Conservation (phyloP, 2,113 vertebrate genomes). For the Machaerirhynchus nigripectus region DNA sequence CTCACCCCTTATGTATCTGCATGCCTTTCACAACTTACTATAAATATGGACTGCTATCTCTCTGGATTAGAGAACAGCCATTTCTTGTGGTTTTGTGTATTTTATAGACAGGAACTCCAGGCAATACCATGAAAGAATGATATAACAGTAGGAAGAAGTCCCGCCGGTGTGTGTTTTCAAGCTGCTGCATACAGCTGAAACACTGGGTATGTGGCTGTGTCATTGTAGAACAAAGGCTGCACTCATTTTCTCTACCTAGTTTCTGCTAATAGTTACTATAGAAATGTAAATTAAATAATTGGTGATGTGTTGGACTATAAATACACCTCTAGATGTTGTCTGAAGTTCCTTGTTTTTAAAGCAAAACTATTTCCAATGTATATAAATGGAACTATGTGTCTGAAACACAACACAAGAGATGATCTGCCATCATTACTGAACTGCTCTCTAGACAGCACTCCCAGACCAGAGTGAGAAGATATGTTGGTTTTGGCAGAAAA, state of each 20-base stretch:
- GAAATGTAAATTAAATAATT: constrained; percentile 47
- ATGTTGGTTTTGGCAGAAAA: not conserved
- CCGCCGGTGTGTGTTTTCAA: not conserved
- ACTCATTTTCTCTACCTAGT: not conserved
- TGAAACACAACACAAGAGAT: not conserved
- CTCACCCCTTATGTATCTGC: not conserved
- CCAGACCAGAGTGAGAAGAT: not conserved
- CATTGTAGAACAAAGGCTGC: not conserved
- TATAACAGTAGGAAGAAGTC: not conserved
- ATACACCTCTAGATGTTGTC: not conserved
- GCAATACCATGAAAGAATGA: not conserved
- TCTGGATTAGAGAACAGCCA: not conserved
- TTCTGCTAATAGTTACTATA: constrained; percentile 22
- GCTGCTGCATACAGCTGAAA: not conserved
- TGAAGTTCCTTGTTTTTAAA: not conserved
- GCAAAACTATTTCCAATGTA: not conserved
- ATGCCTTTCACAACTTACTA: not conserved
- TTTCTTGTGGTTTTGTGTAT: not conserved
- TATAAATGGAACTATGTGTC: not conserved
- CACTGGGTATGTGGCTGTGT: not conserved
- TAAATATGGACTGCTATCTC: not conserved
- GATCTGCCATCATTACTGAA: not conserved
- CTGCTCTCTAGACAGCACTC: not conserved
- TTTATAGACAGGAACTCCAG: not conserved
- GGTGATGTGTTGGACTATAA: not conserved